phyloP scores from a whole-genome alignment of 1,140 invertebrate genomes.

The Drosophila malerkotliana region DNA sequence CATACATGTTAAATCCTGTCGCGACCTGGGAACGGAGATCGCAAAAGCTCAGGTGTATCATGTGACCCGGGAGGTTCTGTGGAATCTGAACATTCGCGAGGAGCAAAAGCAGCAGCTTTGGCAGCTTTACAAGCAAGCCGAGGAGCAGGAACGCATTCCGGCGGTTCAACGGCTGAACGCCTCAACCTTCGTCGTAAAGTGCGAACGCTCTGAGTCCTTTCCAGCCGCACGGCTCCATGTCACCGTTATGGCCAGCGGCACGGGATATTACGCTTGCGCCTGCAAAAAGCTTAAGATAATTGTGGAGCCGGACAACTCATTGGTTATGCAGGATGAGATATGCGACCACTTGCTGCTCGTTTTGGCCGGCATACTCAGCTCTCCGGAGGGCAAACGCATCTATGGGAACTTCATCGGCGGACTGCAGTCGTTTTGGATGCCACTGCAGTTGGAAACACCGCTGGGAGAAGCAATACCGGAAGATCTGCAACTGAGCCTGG shows the following conservation, averaged over 20 bases:
- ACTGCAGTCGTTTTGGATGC: conserved; percentile 76
- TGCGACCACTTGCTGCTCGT: conserved; percentile 78
- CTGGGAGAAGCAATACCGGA: conserved; percentile 50
- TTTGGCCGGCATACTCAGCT: conserved; percentile 70
- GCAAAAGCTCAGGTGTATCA: conserved; percentile 56
- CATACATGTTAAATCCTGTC: conserved; percentile 69
- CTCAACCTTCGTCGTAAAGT: conserved; percentile 72
- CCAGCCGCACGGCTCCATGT: conserved; percentile 71
- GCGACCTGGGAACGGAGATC: conserved; percentile 29
- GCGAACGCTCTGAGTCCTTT: conserved; percentile 64
- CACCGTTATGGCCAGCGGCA: conserved; percentile 63
- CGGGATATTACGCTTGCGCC: conserved; percentile 61
- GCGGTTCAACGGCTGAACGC: conserved; percentile 71
- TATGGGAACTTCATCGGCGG: conserved; percentile 69
- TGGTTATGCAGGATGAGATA: conserved; percentile 81
- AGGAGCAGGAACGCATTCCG: conserved; percentile 62
- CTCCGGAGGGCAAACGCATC: conserved; percentile 62
- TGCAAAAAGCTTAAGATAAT: conserved; percentile 80
- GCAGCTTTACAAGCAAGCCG: conserved; percentile 59
- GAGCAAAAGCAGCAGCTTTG: conserved; percentile 76
- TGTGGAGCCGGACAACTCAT: conserved; percentile 77
- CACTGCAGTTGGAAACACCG: conserved; percentile 60
- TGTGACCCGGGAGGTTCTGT: conserved; percentile 68
- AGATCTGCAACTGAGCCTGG: conserved; percentile 50
- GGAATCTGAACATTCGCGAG: conserved; percentile 67